These are phyloP conservation scores for Medauroidea extradentata DNA, from an alignment of 1,140 invertebrate genomes.

Conservation along the genomic window DNA sequence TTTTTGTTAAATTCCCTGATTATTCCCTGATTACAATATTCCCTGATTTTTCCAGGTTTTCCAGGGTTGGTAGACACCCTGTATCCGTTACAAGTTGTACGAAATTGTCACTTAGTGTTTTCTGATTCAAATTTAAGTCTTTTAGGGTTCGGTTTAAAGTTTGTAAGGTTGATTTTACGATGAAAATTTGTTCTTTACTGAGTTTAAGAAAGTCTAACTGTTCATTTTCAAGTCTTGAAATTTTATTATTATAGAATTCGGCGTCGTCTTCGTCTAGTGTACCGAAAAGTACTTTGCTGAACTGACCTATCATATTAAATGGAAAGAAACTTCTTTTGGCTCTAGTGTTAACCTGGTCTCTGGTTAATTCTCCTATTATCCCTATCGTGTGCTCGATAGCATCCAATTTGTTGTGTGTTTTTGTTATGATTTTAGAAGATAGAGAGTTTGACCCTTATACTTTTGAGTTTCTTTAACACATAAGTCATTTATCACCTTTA, in stretches of 20 bases:
- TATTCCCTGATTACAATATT: no score
- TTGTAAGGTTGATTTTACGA: not conserved
- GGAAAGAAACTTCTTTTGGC: not conserved
- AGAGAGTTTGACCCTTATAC: not conserved
- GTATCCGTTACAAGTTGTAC: no score
- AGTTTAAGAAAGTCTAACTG: conserved; percentile 1
- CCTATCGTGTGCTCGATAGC: no score
- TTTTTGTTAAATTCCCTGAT: no score
- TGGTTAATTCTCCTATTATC: not conserved
- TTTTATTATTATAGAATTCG: not conserved
- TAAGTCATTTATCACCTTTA: not conserved
- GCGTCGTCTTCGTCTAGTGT: conserved; percentile 1
- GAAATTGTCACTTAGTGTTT: not conserved
- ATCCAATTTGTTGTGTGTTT: no score
- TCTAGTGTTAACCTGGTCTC: not conserved
- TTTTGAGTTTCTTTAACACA: not conserved
- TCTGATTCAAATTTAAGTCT: not conserved
- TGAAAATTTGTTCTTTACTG: not conserved
- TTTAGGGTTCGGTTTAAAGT: not conserved
- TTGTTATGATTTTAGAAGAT: not conserved
- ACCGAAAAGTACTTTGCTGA: not conserved
- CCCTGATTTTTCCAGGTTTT: no score
- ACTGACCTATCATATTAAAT: not conserved
- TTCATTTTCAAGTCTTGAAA: not conserved
- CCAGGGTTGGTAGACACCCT: no score